Conservation (phyloP, 2,888 invertebrate genomes). For the Congeria kusceri region DNA sequence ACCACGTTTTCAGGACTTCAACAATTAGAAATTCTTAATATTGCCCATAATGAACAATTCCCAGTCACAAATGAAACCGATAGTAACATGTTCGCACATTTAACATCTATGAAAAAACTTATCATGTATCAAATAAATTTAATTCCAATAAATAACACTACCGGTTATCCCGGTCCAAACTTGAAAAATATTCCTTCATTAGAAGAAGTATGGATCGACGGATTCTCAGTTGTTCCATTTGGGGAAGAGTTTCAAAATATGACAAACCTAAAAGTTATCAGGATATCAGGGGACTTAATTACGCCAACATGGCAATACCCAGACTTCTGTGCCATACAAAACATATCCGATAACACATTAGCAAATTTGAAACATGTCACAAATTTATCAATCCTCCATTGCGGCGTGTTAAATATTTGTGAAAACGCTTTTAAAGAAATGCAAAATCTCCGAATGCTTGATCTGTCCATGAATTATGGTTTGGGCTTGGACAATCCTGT, state of each 20-base stretch:
- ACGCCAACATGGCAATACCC: conserved; percentile 4
- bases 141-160: not conserved
- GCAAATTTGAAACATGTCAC: conserved; percentile 9
- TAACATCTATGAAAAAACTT: conserved; percentile 14
- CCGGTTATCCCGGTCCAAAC: conserved; percentile 33
- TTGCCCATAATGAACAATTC: conserved; percentile 29
- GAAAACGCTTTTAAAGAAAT: conserved; percentile 17
- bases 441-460: conserved; percentile 20
- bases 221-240: conserved; percentile 30
- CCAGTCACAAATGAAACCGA: conserved; percentile 36
- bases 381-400: conserved; percentile 20
- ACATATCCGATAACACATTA: not conserved
- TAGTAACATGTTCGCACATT: conserved; percentile 10
- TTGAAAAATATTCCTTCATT: conserved; percentile 14
- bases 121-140: conserved; percentile 41
- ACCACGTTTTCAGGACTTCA: conserved; percentile 15
- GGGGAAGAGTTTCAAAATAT: conserved; percentile 33
- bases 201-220: conserved; percentile 40
- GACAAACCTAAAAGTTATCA: conserved; percentile 14
- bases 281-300: conserved; percentile 23
- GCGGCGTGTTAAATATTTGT: conserved; percentile 18
- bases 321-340: conserved; percentile 13
- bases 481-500: too few species aligned
- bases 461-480: conserved; percentile 31
- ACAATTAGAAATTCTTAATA: conserved; percentile 25